Base-by-base conservation (phyloP, 2,797 vertebrate genomes). In the Sandelia bainsii region DNA sequence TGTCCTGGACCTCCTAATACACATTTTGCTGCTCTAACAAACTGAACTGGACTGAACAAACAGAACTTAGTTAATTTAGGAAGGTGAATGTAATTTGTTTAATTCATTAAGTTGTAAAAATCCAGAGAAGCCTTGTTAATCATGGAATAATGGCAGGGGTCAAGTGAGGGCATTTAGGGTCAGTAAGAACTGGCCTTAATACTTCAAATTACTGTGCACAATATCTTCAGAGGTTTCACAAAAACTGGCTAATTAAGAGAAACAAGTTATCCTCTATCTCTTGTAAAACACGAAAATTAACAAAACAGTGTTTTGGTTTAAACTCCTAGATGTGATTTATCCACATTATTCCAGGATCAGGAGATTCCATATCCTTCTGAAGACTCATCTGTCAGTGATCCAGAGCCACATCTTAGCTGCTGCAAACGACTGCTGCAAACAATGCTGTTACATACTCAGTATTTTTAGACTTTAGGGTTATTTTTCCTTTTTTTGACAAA, bases 391-490 rank as follows among this genome's bases (percentile, higher is more conserved):
- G 20, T 59, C 20, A 56, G 5, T 5, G 40, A 62, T 4, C 0
- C 27, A 48, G 45, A 0, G 34, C 8, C 29, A 45, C 23, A 34
- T 39, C 58, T 65, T 17, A 66, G 17, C 64, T 23, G 6, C 37
- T 65, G 22, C 8, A 25, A 60, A 64, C 48, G 12, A 42, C 32
- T 72, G 40, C 48, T 5, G 22, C 11, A 52, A 23, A 52, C 2
- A 64, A 61, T 8, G 39, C n/a, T 68, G 40, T 58, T 65, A 51
- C 48, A 54, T 17, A 7, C 10, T 16, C 4, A 45, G 45, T 81
- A 79, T 79, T 83, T 81, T 72, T 77, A 81, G 80, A 68, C 23
- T 44, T 51, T 17, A 16, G 23, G 12, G 2, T 61, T 56, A 37
- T 42, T 54, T 4, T 52, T 53, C 42, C 72, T 65, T 59, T 62